Conservation (phyloP, 2,797 vertebrate genomes). For the Artibeus lituratus region DNA sequence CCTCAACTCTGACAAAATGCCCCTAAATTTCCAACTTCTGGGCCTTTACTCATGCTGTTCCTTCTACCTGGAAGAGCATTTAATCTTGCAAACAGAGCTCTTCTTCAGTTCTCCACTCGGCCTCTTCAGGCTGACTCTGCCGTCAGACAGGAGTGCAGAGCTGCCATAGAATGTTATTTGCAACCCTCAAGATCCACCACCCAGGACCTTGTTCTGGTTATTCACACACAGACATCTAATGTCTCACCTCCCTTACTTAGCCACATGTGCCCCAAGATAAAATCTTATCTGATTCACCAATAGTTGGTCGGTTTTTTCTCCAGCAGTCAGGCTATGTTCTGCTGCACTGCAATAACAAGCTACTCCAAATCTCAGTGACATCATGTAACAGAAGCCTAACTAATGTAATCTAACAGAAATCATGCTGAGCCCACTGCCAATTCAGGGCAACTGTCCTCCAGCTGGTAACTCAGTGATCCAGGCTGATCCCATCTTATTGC, state of each 20-base stretch:
- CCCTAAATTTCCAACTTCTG: neutral
- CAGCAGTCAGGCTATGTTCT: neutral
- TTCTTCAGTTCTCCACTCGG: neutral
- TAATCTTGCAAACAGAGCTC: neutral
- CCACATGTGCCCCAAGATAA: neutral
- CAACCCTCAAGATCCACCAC: neutral
- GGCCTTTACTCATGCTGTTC: neutral
- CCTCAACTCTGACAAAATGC: neutral
- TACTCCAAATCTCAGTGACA: neutral
- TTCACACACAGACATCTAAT: neutral
- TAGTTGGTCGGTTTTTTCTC: neutral
- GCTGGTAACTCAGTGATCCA: rapidly evolving
- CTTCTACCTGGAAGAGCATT: neutral
- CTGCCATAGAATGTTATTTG: neutral
- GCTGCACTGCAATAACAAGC: neutral
- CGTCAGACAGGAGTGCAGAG: neutral
- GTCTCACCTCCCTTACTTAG: neutral
- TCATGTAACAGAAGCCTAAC: neutral
- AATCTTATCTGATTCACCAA: too few relatives aligned
- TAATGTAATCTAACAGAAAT: too few relatives aligned
- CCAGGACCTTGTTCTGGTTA: too few relatives aligned
- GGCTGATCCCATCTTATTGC: neutral
- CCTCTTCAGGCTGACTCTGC: neutral
- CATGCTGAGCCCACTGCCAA: rapidly evolving
- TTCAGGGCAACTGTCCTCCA: neutral